A percentile compares a stretch with the other conserved stretches of the same genome.
Conservation (phyloP, 2,113 vertebrate genomes). For the Gallinago undulata region DNA sequence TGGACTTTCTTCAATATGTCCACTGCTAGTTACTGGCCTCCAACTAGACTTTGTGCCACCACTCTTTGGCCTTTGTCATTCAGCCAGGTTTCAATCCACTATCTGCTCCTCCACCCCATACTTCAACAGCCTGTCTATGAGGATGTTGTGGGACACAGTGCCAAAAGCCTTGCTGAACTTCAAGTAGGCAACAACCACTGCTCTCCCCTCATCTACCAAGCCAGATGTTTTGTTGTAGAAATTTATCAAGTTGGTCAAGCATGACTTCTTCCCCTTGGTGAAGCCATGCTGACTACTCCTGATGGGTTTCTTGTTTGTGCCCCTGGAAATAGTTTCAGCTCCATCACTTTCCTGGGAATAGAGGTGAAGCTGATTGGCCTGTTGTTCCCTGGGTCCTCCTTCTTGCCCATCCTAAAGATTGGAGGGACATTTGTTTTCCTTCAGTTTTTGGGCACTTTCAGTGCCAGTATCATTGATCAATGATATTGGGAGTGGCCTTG, state of each 20-base stretch:
- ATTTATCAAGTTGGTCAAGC: not conserved
- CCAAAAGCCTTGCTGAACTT: not conserved
- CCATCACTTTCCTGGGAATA: not conserved
- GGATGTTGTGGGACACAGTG: not conserved
- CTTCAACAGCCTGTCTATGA: not conserved
- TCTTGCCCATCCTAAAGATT: not conserved
- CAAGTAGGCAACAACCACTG: not conserved
- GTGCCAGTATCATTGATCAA: not conserved
- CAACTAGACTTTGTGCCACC: not conserved
- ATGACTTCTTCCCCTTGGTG: not conserved
- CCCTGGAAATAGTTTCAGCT: not conserved
- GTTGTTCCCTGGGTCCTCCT: not conserved
- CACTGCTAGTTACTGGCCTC: not conserved
- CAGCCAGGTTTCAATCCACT: not conserved
- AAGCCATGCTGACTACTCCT: not conserved
- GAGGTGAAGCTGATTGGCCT: not conserved
- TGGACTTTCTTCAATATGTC: not conserved
- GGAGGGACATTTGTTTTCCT: not conserved
- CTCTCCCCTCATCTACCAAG: not conserved
- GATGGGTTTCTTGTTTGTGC: not conserved
- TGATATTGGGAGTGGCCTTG: not conserved
- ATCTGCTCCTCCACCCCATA: not conserved
- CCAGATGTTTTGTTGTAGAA: not conserved
- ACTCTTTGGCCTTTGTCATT: not conserved
- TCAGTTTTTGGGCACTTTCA: not conserved